Conservation (phyloP, 1,140 invertebrate species). For the Trichonephila inaurata region DNA sequence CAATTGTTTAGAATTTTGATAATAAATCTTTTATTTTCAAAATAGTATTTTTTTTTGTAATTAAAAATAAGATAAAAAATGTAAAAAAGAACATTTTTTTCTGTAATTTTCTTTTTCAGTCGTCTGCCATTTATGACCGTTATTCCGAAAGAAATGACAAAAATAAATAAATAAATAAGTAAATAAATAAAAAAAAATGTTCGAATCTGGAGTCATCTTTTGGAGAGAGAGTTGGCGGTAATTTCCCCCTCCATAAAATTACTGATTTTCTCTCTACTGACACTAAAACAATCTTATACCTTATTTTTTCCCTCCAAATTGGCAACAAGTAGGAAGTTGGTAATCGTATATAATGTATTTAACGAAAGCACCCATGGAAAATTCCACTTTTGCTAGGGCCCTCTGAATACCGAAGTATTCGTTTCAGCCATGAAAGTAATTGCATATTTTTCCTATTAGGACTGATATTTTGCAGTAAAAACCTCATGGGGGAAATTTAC, state of each 20-base stretch:
- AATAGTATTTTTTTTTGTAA: no score
- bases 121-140: no score
- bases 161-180: no score
- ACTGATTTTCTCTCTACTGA: background rate
- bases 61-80: no score
- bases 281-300: background rate
- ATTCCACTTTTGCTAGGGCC: background rate
- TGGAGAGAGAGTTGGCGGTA: background rate
- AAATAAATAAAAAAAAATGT: no score
- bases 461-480: background rate
- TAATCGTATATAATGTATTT: conserved; percentile 1
- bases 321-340: background rate
- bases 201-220: no score
- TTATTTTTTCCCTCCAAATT: background rate
- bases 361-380: background rate
- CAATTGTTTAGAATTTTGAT: no score
- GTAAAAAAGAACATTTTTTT: no score
- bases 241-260: background rate
- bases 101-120: no score
- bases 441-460: conserved; percentile 21
- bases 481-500: background rate
- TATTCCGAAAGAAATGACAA: no score
- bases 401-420: background rate
- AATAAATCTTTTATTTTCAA: no score
- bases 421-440: background rate